A percentile compares a stretch with the other conserved stretches of the same genome.
These are phyloP conservation scores for Myiotriccus ornatus DNA, from an alignment of 2,797 vertebrate genomes.

Conservation along the genomic window DNA sequence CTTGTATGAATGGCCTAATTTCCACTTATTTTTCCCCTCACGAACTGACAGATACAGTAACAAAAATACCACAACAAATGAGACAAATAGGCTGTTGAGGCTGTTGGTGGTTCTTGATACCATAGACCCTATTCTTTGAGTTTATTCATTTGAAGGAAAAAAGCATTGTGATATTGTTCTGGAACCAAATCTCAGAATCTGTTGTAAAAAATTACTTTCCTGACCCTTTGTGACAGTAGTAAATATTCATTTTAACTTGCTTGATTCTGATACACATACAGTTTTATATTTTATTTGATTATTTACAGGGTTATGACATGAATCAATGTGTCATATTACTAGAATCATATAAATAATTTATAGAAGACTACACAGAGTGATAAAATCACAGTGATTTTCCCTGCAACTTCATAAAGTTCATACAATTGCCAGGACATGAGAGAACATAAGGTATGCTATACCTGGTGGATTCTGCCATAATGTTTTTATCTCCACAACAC, in stretches of 20 bases:
- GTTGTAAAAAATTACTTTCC: not conserved
- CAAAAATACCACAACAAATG: not conserved
- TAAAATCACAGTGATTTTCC: constrained; percentile 60
- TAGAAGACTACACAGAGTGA: constrained; percentile 36
- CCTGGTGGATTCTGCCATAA: not conserved
- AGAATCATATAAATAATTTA: constrained; percentile 60
- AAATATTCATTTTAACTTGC: constrained; percentile 15
- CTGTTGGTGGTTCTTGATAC: not conserved
- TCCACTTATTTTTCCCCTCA: not conserved
- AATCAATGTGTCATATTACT: constrained; percentile 30
- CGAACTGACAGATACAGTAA: not conserved
- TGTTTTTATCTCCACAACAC: not conserved
- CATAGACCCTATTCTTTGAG: not conserved
- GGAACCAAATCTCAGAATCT: not conserved
- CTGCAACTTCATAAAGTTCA: constrained; percentile 46
- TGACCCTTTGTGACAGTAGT: not conserved
- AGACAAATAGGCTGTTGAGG: not conserved
- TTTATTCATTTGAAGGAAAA: not conserved
- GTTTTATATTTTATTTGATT: constrained; percentile 49
- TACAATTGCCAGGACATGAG: not conserved
- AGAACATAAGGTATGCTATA: not conserved
- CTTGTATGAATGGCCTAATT: not conserved
- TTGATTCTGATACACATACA: not conserved
- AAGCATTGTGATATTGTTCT: not conserved
- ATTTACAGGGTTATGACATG: constrained; percentile 28